Conservation (phyloP, 1,140 invertebrate genomes). For the Zaprionus gabonicus region DNA sequence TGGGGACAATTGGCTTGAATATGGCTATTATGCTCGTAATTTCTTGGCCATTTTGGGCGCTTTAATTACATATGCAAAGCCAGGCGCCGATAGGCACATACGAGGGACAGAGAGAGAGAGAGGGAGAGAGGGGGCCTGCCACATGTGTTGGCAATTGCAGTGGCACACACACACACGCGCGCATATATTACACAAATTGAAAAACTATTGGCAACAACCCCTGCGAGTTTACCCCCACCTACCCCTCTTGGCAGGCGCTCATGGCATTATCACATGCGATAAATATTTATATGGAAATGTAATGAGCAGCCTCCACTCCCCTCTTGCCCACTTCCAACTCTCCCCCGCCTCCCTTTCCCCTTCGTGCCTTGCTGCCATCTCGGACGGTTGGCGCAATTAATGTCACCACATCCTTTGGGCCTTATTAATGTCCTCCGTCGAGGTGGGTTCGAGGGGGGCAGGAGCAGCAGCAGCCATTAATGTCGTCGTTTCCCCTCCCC, state of each 20-base stretch:
- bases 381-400: slow-evolving; percentile 69
- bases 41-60: slow-evolving; percentile 59
- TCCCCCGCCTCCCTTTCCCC: not conserved
- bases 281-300: slow-evolving; percentile 82
- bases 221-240: no score
- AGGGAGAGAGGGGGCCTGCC: slow-evolving; percentile 7
- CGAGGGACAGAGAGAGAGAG: not conserved
- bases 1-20: slow-evolving; percentile 18
- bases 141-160: slow-evolving; percentile 64
- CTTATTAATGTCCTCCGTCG: slow-evolving; percentile 75
- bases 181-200: slow-evolving; percentile 73
- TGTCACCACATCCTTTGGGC: slow-evolving; percentile 82
- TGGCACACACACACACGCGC: not conserved
- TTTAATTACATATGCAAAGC: slow-evolving; percentile 68
- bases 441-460: slow-evolving; percentile 13
- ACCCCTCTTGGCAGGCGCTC: not conserved
- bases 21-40: slow-evolving; percentile 49
- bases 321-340: not conserved
- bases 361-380: not conserved
- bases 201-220: slow-evolving; percentile 67
- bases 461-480: slow-evolving; percentile 54
- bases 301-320: slow-evolving; percentile 48
- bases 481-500: slow-evolving; percentile 14
- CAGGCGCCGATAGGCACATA: slow-evolving; percentile 14
- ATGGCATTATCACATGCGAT: slow-evolving; percentile 77